Conservation (phyloP, 2,797 vertebrate species). For the Myotis vivesi region DNA sequence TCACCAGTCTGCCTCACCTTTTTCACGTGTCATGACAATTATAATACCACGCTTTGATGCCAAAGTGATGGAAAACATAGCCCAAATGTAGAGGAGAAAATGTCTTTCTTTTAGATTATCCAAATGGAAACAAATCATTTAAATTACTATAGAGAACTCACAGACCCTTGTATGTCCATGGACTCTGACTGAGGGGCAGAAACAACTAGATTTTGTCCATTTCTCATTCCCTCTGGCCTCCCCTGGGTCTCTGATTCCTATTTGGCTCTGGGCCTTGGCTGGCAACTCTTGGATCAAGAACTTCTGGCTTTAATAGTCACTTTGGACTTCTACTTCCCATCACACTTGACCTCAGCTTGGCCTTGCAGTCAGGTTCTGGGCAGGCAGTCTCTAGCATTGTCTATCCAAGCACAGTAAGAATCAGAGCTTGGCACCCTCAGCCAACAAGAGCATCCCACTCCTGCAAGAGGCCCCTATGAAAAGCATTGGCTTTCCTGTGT, state of each 20-base stretch:
- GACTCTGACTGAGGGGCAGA: background rate
- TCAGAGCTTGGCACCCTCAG: background rate
- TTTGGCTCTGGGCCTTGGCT: background rate
- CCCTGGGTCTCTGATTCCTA: background rate
- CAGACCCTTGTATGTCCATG: background rate
- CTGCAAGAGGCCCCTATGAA: background rate
- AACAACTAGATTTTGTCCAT: background rate
- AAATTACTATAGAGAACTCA: background rate
- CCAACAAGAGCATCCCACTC: background rate
- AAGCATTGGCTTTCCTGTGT: background rate
- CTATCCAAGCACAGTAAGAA: background rate
- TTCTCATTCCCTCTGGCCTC: background rate
- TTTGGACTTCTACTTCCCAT: background rate
- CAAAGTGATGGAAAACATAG: background rate
- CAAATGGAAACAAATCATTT: background rate
- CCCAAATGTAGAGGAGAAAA: background rate
- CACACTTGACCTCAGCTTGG: background rate
- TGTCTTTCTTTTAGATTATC: background rate
- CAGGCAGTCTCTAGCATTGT: background rate
- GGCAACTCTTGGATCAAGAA: background rate
- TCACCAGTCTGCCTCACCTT: background rate
- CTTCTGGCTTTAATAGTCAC: background rate
- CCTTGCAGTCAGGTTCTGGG: background rate
- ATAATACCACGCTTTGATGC: background rate
- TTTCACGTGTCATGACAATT: background rate